Base-by-base conservation (phyloP, 2,797 vertebrate genomes). In the Aeoliscus strigatus region DNA sequence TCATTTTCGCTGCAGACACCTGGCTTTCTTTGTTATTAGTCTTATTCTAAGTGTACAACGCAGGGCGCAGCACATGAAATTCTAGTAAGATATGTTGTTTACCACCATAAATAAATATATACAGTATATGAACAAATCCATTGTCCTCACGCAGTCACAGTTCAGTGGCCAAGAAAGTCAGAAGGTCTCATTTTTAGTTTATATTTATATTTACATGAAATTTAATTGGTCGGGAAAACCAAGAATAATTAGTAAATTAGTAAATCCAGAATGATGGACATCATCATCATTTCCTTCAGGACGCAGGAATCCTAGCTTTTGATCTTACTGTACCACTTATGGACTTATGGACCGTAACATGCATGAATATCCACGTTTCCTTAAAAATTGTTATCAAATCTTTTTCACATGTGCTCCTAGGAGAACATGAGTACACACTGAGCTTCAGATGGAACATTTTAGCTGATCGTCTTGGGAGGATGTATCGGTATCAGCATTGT, bases 401-500 rank as follows among this genome's bases (percentile, higher is more conserved):
- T 15, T 21, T 28, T 28, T 3, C 39, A 47, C 34, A 30, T 44
- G 58, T 32, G 8, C 10, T 47, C 9, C 26, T 47, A 10, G 14
- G 39, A 52, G 39, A 55, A 36, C 21, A 25, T 33, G 27, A 51
- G 8, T 31, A 15, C 17, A 4, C 30, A 40, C 30, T 4, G 41
- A 9, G 13, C 23, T 14, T 11, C 6, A 24, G 31, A 51, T 38
- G n/a, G 58, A 55, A 36, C 15, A 23, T 49, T 51, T 52, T 11
- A 40, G 31, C 14, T 43, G 27, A 60, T 14, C 36, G 40, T 54
- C 30, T 21, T 7, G 15, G 28, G 50, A 59, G 27, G 46, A 32
- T 43, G 55, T 3, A 11, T 34, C 42, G 27, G 54, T 37, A 16
- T 59, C 28, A 27, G 29, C n/a, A 2, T 12, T 31, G 55, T 51